A percentile compares a stretch with the other conserved stretches of the same genome.
phyloP scores from a whole-genome alignment of 2,888 invertebrate species.

The Bellardia bayeri region DNA sequence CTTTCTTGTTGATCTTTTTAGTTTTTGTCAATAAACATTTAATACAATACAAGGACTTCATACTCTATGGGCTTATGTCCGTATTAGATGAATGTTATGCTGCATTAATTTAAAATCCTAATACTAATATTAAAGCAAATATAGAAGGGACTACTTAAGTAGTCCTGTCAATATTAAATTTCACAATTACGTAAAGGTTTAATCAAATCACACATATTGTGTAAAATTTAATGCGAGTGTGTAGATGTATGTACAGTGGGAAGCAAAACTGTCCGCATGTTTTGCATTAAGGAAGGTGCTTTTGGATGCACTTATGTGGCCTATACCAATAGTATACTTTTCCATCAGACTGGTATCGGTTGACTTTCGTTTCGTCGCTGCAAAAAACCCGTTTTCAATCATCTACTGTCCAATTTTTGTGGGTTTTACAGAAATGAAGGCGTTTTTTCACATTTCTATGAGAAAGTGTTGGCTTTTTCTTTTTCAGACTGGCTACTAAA shows the following conservation, averaged over 20 bases:
- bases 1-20: not conserved
- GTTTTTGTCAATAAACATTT: not conserved
- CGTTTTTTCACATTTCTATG: too few species aligned
- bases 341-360: too few species aligned
- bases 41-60: not conserved
- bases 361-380: too few species aligned
- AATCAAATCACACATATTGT: slow-evolving; percentile 26
- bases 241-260: not conserved
- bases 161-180: slow-evolving; percentile 40
- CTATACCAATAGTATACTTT: too few species aligned
- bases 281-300: too few species aligned
- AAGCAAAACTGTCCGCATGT: too few species aligned
- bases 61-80: not conserved
- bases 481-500: too few species aligned
- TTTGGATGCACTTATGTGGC: too few species aligned
- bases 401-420: too few species aligned
- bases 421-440: too few species aligned
- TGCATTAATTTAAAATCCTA: slow-evolving; percentile 21
- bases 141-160: slow-evolving; percentile 16
- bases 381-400: too few species aligned
- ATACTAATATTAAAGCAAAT: slow-evolving; percentile 25
- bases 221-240: not conserved
- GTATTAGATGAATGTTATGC: not conserved
- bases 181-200: slow-evolving; percentile 45
- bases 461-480: too few species aligned